Conservation (phyloP, 1,140 invertebrate genomes). For the Batillaria attramentaria region DNA sequence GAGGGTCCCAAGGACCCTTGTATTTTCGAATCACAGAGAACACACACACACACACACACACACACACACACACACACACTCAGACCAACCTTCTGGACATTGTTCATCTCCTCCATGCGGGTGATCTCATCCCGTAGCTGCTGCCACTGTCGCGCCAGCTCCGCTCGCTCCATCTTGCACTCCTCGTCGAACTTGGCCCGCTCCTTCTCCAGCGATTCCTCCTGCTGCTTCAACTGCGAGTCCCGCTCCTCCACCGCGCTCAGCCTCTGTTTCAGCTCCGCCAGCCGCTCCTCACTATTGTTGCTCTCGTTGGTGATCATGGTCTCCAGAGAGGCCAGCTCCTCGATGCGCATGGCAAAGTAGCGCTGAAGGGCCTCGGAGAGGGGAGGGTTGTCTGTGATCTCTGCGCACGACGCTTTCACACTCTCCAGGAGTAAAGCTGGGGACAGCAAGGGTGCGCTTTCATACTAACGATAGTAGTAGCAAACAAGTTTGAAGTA, state of each 20-base stretch:
- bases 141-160: slow-evolving; percentile 58
- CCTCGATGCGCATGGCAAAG: slow-evolving; percentile 24
- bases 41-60: too few relatives aligned
- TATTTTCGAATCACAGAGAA: too few relatives aligned
- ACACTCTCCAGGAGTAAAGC: slow-evolving; percentile 23
- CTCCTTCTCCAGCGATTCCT: slow-evolving; percentile 45
- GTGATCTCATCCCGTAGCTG: slow-evolving; percentile 58
- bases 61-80: too few relatives aligned
- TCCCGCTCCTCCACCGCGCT: slow-evolving; percentile 43
- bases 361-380: slow-evolving; percentile 26
- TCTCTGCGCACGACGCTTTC: slow-evolving; percentile 23
- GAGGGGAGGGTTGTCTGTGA: slow-evolving; percentile 25
- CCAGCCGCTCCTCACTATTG: slow-evolving; percentile 39
- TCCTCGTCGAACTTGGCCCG: slow-evolving; percentile 46
- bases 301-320: slow-evolving; percentile 29
- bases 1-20: too few relatives aligned
- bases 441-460: background rate
- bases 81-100: slow-evolving; percentile 55
- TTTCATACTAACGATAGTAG: too few relatives aligned
- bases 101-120: slow-evolving; percentile 59
- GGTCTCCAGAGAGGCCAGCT: slow-evolving; percentile 7
- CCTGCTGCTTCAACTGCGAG: slow-evolving; percentile 42
- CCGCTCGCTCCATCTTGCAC: slow-evolving; percentile 53
- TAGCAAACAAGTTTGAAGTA: too few relatives aligned
- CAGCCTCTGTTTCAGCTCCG: slow-evolving; percentile 48